Percentiles rank a stretch among this genome's conserved stretches.
Evolutionary conservation across 2,888 invertebrate species (phyloP).

Genomic region (Nycteola revayana): DNA sequence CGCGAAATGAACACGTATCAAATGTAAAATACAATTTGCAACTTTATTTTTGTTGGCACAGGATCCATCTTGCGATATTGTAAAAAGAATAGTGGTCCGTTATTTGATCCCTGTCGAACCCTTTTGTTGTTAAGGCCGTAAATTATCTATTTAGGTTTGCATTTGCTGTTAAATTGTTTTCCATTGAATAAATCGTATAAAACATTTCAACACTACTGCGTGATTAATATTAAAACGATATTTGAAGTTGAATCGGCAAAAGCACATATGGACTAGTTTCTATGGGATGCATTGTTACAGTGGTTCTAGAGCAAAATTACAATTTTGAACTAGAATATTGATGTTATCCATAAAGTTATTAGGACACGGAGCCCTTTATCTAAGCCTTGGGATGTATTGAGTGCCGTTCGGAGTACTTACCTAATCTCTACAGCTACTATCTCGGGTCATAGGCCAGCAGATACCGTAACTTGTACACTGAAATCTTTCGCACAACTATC

Average conservation of each 20-base stretch:
- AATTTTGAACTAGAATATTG: slow-evolving; percentile 35
- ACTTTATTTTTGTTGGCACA: slow-evolving; percentile 55
- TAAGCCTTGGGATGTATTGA: slow-evolving; percentile 51
- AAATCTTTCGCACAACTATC: slow-evolving; percentile 33
- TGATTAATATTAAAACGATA: slow-evolving; percentile 28
- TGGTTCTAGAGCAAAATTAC: slow-evolving; percentile 24
- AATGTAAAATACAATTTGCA: slow-evolving; percentile 59
- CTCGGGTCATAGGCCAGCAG: slow-evolving; percentile 66
- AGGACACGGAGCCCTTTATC: slow-evolving; percentile 54
- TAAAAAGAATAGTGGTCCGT: slow-evolving; percentile 14
- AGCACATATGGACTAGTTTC: slow-evolving; percentile 11
- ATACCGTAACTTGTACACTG: slow-evolving; percentile 56
- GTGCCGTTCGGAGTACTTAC: slow-evolving; percentile 46
- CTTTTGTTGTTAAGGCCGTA: slow-evolving; percentile 65
- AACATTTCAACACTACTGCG: slow-evolving; percentile 54
- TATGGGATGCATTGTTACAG: slow-evolving; percentile 15
- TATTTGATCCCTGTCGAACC: slow-evolving; percentile 41
- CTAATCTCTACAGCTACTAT: slow-evolving; percentile 62
- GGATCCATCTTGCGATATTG: slow-evolving; percentile 46
- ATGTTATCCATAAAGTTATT: slow-evolving; percentile 49
- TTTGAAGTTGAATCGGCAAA: slow-evolving; percentile 11
- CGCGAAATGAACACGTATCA: slow-evolving; percentile 66
- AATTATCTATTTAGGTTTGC: slow-evolving; percentile 73
- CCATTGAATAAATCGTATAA: slow-evolving; percentile 47
- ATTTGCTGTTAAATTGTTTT: slow-evolving; percentile 71